Evolutionary conservation across 1,140 invertebrate species (phyloP).

Genomic region (Drosophila sturtevanti): DNA sequence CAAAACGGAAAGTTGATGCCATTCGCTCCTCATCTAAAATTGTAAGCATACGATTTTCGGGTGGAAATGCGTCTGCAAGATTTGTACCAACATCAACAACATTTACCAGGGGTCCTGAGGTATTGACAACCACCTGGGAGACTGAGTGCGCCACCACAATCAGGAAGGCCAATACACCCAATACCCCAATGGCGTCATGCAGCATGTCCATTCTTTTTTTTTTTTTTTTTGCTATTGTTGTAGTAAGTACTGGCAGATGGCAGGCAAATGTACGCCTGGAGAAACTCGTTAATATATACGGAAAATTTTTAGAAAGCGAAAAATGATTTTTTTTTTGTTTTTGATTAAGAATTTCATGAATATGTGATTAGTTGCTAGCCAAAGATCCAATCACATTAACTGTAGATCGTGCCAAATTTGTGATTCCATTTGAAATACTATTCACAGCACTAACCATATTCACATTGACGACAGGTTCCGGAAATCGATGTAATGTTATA

Average conservation of each 20-base stretch:
- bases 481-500: not conserved
- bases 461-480: constrained; percentile 4
- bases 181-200: constrained; percentile 37
- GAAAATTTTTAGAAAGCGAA: no score
- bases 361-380: not conserved
- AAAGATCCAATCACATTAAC: constrained; percentile 12
- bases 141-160: constrained; percentile 13
- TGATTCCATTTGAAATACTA: not conserved
- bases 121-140: constrained; percentile 11
- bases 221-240: constrained; percentile 1
- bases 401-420: not conserved
- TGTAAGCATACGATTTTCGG: constrained; percentile 12
- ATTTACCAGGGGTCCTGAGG: not conserved
- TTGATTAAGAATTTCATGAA: constrained; percentile 10
- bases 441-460: not conserved
- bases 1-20: not conserved
- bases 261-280: no score
- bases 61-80: constrained; percentile 1
- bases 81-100: constrained; percentile 1
- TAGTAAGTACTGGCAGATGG: no score
- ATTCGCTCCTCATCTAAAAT: not conserved
- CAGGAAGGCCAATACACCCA: constrained; percentile 32
- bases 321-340: no score
- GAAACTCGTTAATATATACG: no score
- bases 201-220: constrained; percentile 22